phyloP scores from a whole-genome alignment of 2,113 vertebrate species.

The Trachemys scripta region DNA sequence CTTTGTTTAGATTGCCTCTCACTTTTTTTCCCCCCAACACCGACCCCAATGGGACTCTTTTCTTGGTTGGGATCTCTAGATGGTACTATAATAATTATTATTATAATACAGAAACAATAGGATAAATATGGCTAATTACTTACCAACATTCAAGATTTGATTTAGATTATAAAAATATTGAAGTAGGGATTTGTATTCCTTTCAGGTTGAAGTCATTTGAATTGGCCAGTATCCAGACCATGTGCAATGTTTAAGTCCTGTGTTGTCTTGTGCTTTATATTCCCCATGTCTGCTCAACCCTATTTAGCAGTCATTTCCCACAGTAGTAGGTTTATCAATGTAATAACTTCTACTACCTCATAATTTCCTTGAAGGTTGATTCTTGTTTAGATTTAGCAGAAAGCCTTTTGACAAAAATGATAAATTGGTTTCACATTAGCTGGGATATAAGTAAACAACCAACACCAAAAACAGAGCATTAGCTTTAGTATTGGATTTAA shows the following conservation, averaged over 20 bases:
- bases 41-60: background rate
- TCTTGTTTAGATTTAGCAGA: background rate
- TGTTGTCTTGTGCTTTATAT: background rate
- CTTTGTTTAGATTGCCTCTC: background rate
- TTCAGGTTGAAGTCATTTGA: background rate
- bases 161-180: conserved; percentile 7
- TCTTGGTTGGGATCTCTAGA: conserved; percentile 29
- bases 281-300: background rate
- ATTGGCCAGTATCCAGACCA: background rate
- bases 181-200: background rate
- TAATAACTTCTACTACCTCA: background rate
- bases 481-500: background rate
- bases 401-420: background rate
- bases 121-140: background rate
- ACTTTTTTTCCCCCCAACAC: background rate
- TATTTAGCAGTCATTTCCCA: background rate
- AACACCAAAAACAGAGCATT: background rate
- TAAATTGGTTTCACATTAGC: background rate
- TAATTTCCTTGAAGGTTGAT: background rate
- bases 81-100: conserved; percentile 62
- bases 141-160: background rate
- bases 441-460: background rate
- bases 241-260: background rate
- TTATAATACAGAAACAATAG: background rate
- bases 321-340: background rate